These are phyloP conservation scores for Plebejus argus DNA, from an alignment of 2,888 invertebrate species.

Conservation along the genomic window DNA sequence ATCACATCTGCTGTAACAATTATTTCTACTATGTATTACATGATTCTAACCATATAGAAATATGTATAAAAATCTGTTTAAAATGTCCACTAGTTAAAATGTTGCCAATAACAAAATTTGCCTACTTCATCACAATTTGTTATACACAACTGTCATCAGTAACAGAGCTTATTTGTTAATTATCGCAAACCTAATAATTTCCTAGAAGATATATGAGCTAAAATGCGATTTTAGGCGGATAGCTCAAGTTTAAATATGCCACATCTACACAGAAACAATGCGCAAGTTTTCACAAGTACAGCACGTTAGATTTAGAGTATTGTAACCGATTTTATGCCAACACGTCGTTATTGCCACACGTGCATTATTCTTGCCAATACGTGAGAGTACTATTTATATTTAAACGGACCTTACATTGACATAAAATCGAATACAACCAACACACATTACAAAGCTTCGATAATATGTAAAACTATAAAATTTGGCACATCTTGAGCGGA, in stretches of 20 bases:
- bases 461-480: constrained; percentile 35
- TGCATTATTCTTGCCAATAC: not conserved
- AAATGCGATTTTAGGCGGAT: constrained; percentile 23
- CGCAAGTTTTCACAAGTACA: not conserved
- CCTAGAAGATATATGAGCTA: not conserved
- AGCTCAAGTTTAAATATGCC: constrained; percentile 1
- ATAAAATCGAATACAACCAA: not conserved
- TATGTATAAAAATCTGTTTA: constrained; percentile 22
- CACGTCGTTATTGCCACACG: not conserved
- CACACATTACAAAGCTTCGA: constrained; percentile 25
- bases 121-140: constrained; percentile 13
- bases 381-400: not conserved
- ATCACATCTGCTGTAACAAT: constrained; percentile 41
- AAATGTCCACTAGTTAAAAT: constrained; percentile 22
- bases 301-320: not conserved
- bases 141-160: not conserved
- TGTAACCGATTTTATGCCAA: not conserved
- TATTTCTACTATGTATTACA: constrained; percentile 10
- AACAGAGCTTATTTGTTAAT: not conserved
- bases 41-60: constrained; percentile 21
- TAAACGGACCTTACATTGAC: not conserved
- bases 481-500: constrained; percentile 39
- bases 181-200: constrained; percentile 4
- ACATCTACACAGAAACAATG: constrained; percentile 11
- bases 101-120: constrained; percentile 32